phyloP scores from a whole-genome alignment of 2,888 invertebrate genomes.

The Sarcophaga carnaria region DNA sequence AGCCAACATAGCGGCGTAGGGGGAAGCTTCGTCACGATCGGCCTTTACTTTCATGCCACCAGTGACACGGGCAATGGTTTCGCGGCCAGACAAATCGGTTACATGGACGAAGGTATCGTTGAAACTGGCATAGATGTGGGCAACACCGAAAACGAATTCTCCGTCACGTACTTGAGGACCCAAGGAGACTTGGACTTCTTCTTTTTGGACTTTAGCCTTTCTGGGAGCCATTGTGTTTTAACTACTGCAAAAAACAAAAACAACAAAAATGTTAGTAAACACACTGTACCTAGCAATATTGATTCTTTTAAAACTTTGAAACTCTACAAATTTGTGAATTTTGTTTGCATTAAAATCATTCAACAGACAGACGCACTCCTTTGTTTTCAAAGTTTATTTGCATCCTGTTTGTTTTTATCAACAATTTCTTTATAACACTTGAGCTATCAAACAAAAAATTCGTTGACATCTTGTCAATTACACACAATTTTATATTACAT shows the following conservation, averaged over 20 bases:
- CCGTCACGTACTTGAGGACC: constrained; percentile 98
- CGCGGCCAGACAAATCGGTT: constrained; percentile 98
- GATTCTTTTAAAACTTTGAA: not conserved
- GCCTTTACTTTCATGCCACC: constrained; percentile 99
- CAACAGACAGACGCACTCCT: not conserved
- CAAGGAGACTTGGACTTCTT: constrained; percentile 97
- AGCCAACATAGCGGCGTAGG: constrained; percentile 99
- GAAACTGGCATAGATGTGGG: constrained; percentile 99
- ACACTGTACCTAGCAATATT: constrained; percentile 8
- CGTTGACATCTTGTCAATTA: constrained; percentile 39
- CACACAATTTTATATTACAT: not conserved
- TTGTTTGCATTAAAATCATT: constrained; percentile 13
- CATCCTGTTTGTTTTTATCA: constrained; percentile 30
- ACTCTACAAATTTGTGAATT: constrained; percentile 55
- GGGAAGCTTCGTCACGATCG: constrained; percentile 99
- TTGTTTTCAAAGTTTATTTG: constrained; percentile 1
- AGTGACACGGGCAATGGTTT: constrained; percentile 97
- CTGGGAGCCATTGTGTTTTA: constrained; percentile 92
- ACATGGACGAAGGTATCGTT: constrained; percentile 99
- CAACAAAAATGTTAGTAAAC: constrained; percentile 53
- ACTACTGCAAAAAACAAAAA: constrained; percentile 55
- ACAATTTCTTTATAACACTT: not conserved
- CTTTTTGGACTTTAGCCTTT: constrained; percentile 98
- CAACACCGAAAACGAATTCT: constrained; percentile 99
- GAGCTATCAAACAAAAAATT: not conserved